phyloP scores from a whole-genome alignment of 2,797 vertebrate species.

The Oreonectes daqikongensis region DNA sequence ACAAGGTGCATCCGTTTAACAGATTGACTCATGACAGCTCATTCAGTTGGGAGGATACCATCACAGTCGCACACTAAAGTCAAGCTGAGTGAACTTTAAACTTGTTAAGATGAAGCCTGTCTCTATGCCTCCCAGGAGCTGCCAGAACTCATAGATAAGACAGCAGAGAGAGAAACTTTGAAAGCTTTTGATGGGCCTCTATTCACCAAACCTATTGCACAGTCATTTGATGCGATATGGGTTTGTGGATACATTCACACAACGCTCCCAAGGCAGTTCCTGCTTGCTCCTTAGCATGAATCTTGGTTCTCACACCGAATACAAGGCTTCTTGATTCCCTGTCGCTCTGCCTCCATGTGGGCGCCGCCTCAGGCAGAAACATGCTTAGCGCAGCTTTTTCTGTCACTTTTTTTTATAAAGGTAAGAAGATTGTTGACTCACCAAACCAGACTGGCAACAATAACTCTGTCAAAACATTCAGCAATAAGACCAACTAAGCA shows the following conservation, averaged over 20 bases:
- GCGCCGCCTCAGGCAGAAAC: slow-evolving; percentile 48
- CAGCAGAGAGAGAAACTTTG: slow-evolving; percentile 7
- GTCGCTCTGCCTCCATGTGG: slow-evolving; percentile 24
- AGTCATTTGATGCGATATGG: neutral
- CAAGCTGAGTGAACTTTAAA: slow-evolving; percentile 37
- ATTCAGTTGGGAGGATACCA: slow-evolving; percentile 1
- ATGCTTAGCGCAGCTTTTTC: slow-evolving; percentile 53
- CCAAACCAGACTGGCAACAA: slow-evolving; percentile 46
- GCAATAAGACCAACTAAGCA: neutral
- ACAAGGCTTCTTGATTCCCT: slow-evolving; percentile 38
- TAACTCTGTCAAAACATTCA: slow-evolving; percentile 12
- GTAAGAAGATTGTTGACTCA: slow-evolving; percentile 56
- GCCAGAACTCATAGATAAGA: slow-evolving; percentile 33
- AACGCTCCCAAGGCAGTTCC: slow-evolving; percentile 5
- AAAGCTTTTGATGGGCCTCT: neutral
- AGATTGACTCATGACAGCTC: slow-evolving; percentile 1
- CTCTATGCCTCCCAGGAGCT: slow-evolving; percentile 22
- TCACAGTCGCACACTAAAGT: slow-evolving; percentile 18
- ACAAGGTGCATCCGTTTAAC: slow-evolving; percentile 8
- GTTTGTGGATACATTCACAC: slow-evolving; percentile 4
- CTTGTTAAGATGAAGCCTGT: slow-evolving; percentile 6
- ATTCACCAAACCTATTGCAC: slow-evolving; percentile 32
- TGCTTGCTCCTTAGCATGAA: slow-evolving; percentile 28
- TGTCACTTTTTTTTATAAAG: slow-evolving; percentile 49
- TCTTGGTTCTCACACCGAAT: slow-evolving; percentile 13